A percentile compares a stretch with the other conserved stretches of the same genome.
Evolutionary conservation across 2,888 invertebrate genomes (phyloP).

Genomic region (Sialis fuliginosa): DNA sequence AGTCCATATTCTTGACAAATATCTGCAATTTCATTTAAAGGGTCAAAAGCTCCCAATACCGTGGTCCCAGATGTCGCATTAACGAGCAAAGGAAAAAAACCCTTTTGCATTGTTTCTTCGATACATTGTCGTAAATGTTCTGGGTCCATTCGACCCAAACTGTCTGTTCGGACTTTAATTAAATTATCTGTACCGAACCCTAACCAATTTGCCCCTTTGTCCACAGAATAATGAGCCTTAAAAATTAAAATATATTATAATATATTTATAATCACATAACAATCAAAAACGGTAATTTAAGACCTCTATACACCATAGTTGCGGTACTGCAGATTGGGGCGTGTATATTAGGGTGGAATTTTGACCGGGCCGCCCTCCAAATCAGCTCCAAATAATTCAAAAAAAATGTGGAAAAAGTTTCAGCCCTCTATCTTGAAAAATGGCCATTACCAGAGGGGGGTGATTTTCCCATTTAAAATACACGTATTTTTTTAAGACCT

Average conservation of each 20-base stretch:
- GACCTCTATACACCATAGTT: no score
- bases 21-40: slow-evolving; percentile 44
- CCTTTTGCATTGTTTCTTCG: slow-evolving; percentile 24
- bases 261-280: no score
- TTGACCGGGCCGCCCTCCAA: no score
- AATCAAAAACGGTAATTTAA: no score
- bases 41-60: slow-evolving; percentile 69
- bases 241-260: slow-evolving; percentile 13
- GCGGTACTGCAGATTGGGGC: no score
- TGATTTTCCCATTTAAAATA: no score
- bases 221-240: slow-evolving; percentile 64
- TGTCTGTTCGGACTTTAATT: slow-evolving; percentile 45
- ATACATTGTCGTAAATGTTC: slow-evolving; percentile 41
- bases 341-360: no score
- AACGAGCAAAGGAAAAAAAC: slow-evolving; percentile 45
- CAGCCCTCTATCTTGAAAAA: no score
- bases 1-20: slow-evolving; percentile 47
- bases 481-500: no score
- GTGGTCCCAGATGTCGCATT: slow-evolving; percentile 68
- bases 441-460: no score
- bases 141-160: slow-evolving; percentile 45
- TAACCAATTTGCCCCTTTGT: slow-evolving; percentile 65
- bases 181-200: slow-evolving; percentile 66
- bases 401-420: no score
- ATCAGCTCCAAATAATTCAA: no score